Conservation (phyloP, 2,797 vertebrate species). For the Iguana delicatissima region DNA sequence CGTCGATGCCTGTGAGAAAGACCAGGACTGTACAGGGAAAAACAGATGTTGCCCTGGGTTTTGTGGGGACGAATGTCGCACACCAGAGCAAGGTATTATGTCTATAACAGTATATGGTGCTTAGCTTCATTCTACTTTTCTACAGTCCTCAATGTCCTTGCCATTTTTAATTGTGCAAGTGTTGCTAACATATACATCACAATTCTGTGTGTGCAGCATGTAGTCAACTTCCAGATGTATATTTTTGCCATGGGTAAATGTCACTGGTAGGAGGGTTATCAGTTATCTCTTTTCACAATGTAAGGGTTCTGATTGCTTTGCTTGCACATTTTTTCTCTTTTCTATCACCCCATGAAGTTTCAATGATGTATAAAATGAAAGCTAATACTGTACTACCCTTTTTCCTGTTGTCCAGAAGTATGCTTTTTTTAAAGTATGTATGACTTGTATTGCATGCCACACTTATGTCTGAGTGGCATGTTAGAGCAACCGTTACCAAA, state of each 20-base stretch:
- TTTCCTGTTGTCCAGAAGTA: background rate
- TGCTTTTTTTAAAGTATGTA: background rate
- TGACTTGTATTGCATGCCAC: background rate
- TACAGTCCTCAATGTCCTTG: background rate
- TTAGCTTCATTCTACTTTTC: background rate
- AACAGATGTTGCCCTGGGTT: background rate
- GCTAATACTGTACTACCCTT: background rate
- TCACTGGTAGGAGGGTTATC: background rate
- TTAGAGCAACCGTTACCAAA: background rate
- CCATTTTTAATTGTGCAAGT: background rate
- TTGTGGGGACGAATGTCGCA: background rate
- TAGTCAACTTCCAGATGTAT: background rate
- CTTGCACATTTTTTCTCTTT: no score
- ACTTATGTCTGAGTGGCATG: no score
- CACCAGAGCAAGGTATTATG: background rate
- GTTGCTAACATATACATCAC: background rate
- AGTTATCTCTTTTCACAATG: no score
- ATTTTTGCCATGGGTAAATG: background rate
- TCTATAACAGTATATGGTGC: no score
- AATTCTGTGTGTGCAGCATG: background rate
- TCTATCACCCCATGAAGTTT: background rate
- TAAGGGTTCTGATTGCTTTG: no score
- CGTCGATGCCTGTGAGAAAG: background rate
- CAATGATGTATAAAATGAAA: background rate
- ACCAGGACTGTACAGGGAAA: background rate